These are phyloP conservation scores for Corythornis madagascariensis DNA, from an alignment of 2,113 vertebrate species.

Conservation along the genomic window DNA sequence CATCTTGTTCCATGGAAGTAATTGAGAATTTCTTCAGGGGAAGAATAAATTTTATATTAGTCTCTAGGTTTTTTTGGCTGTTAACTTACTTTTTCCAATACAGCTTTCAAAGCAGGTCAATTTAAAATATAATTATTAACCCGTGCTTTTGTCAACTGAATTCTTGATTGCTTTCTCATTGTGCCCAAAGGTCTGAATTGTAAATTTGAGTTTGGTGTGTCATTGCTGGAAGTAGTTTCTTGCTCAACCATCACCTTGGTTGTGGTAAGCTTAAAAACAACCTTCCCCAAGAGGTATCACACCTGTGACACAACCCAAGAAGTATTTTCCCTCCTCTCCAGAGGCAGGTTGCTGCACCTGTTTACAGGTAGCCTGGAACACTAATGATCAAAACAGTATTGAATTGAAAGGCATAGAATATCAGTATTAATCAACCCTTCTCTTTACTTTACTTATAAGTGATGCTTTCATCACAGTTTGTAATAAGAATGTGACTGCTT, in stretches of 20 bases:
- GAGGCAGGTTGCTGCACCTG: conserved; percentile 62
- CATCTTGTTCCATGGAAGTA: background rate
- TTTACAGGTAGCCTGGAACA: conserved; percentile 68
- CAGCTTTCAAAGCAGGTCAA: background rate
- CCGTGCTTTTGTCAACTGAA: background rate
- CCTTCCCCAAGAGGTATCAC: conserved; percentile 63
- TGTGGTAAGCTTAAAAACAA: conserved; percentile 74
- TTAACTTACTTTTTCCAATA: conserved; percentile 1
- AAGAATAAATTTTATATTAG: conserved; percentile 1
- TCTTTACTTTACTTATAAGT: background rate
- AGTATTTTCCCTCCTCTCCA: conserved; percentile 33
- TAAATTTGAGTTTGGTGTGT: background rate
- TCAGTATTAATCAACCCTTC: background rate
- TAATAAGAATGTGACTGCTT: background rate
- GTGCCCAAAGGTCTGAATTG: background rate
- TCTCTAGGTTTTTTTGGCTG: background rate
- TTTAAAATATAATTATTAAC: background rate
- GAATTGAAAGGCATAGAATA: background rate
- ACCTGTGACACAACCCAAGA: conserved; percentile 19
- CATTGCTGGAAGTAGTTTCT: background rate
- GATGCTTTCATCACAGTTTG: background rate
- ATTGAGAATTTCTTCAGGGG: background rate
- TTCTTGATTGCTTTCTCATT: background rate
- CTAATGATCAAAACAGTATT: conserved; percentile 68
- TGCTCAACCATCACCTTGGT: conserved; percentile 18